These are phyloP conservation scores for Podargus strigoides DNA, from an alignment of 2,797 vertebrate species.

Conservation along the genomic window DNA sequence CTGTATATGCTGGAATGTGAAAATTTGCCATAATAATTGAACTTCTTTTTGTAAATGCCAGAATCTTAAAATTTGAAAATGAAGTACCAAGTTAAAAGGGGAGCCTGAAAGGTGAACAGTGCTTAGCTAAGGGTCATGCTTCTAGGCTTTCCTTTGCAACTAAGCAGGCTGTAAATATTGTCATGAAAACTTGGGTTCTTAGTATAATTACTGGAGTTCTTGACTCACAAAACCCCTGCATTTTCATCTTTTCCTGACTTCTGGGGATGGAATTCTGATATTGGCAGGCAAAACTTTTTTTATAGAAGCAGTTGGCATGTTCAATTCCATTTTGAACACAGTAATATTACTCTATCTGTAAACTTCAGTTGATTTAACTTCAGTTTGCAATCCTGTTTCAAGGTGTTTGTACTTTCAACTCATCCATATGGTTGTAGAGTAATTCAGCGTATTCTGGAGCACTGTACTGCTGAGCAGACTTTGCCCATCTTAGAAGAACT, in stretches of 20 bases:
- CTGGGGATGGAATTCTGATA: not conserved
- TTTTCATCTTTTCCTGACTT: not conserved
- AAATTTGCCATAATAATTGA: not conserved
- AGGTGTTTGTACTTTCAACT: conserved; percentile 97
- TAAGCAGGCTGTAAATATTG: not conserved
- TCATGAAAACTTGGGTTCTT: not conserved
- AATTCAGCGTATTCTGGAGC: conserved; percentile 96
- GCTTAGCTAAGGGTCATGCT: not conserved
- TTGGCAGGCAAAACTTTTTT: not conserved
- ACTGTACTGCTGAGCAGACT: conserved; percentile 96
- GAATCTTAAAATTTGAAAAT: not conserved
- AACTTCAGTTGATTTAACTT: not conserved
- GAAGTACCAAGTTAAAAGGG: not conserved
- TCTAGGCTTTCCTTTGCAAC: not conserved
- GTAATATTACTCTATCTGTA: not conserved
- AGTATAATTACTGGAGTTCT: not conserved
- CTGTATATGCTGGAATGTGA: not conserved
- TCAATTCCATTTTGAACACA: not conserved
- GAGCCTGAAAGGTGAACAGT: not conserved
- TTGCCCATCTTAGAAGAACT: conserved; percentile 93
- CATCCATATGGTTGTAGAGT: conserved; percentile 97
- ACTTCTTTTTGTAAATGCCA: not conserved
- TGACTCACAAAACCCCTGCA: not conserved
- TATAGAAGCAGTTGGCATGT: not conserved
- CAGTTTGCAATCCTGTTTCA: conserved; percentile 17